Base-by-base conservation (phyloP, 2,113 vertebrate genomes). In the Deroptyus accipitrinus region DNA sequence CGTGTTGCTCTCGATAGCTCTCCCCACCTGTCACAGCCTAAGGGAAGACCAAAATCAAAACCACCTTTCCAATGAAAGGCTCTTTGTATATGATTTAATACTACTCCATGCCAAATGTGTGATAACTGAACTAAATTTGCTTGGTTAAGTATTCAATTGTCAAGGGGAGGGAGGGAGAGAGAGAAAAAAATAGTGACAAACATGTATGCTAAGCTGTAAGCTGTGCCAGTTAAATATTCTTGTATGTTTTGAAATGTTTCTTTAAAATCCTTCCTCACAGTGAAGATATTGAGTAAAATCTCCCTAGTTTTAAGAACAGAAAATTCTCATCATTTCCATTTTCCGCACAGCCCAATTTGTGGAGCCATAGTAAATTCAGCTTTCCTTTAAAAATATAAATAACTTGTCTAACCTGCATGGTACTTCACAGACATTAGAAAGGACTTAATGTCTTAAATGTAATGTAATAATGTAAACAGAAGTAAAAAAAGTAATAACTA, bases 11-110 rank as follows among this genome's bases (percentile, higher is more conserved):
- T 94, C 76, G 68, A 23, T 59, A 81, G 52, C 73, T 83, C 27
- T 86, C 80, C 74, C 76, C 86, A 93, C 88, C 83, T 96, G 93
- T 37, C 72, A 86, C 72, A 83, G 51, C 25, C 69, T 67, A 94
- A 6, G 0, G 62, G 15, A 90, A 17, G 72, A 88, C 52, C 42
- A 68, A 88, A 88, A 77, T 49, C 72, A 41, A 80, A 84, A 77
- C 14, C 23, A 74, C 12, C 27, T 88, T 93, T 80, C 68, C 51
- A 86, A 88, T 23, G 55, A 74, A 81, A 90, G 16, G 15, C 88
- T 76, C 78, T 78, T 18, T 81, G 20, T 67, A 22, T 68, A 41
- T 68, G 14, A 79, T 72, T 90, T 78, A 92, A 61, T 89, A 92
- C 48, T 94, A 92, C 39, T 92, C 23, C 62, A 68, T 39, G 81